These are phyloP conservation scores for Mohoua ochrocephala DNA, from an alignment of 2,113 vertebrate species.

Conservation along the genomic window DNA sequence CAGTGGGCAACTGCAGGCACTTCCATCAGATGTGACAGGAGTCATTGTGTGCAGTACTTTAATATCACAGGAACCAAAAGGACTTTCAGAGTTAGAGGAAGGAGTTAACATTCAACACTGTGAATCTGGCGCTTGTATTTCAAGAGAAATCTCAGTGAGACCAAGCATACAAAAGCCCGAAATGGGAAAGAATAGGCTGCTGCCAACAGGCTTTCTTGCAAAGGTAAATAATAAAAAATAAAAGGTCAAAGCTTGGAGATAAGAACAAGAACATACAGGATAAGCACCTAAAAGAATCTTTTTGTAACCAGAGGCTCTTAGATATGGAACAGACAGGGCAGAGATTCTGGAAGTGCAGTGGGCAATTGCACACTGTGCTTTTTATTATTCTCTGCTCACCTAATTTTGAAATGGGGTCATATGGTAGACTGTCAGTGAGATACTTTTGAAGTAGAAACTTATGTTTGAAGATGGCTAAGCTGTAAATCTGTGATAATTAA, in stretches of 20 bases:
- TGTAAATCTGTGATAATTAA: not conserved
- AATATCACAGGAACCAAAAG: not conserved
- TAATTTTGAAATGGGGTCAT: not conserved
- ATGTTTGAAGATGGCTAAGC: not conserved
- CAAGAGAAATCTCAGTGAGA: not conserved
- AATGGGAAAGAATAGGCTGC: not conserved
- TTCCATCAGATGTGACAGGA: not conserved
- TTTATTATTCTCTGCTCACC: not conserved
- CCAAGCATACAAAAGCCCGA: not conserved
- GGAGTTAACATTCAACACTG: not conserved
- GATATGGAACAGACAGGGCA: not conserved
- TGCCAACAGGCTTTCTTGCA: constrained; percentile 11
- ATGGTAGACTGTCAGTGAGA: not conserved
- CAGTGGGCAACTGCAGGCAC: not conserved
- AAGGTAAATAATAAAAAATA: constrained; percentile 10
- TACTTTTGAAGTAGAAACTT: not conserved
- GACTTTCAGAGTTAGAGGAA: not conserved
- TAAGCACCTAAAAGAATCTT: not conserved
- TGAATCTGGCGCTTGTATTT: not conserved
- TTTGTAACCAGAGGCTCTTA: not conserved
- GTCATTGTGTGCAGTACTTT: not conserved
- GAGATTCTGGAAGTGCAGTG: not conserved
- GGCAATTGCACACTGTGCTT: not conserved
- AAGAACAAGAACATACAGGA: not conserved
- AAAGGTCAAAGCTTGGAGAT: constrained; percentile 5